Evolutionary conservation across 1,140 invertebrate genomes (phyloP), one percentile per base, ranked within the genome.

Genomic region (Heliconius himera): DNA sequence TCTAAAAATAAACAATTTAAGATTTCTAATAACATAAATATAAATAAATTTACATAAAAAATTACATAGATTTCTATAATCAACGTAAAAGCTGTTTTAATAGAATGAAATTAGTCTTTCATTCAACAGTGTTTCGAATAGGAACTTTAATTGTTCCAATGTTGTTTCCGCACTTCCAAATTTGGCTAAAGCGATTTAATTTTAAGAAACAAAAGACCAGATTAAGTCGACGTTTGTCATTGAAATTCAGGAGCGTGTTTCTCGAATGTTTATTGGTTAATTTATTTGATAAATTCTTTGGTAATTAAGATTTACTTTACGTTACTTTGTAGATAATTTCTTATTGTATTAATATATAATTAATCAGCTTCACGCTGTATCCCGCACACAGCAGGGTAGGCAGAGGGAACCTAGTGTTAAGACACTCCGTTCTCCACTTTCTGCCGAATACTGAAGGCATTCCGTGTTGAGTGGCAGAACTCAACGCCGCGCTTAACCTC

Each of bases 121-220:
- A 78, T 72, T 74, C 73, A 80, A 78, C 71, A 83, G 76, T 74
- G 76, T 78, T 83, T 81, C 82, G 73, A 76, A 79, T 79, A 78
- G 38, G 76, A 78, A 78, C 77, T 78, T 80, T 80, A 83, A 83
- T 83, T 83, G 80, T 78, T 75, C 49, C 41, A 70, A 81, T 83
- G 84, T 87, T 84, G 81, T 82, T 83, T 77, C 82, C 82, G 83
- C 81, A 83, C 86, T 85, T 87, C 84, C 89, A 89, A n/a, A 91
- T 91, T 91, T 86, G 78, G 84, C 85, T 83, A 88, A 89, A 84
- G 86, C 85, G 86, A 89, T 90, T 91, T 88, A 88, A 92, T 91
- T 91, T 89, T 82, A 78, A 75, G 74, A 89, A 89, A 93, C 91
- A 91, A 91, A 89, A 87, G 79, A 51, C 70, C 74, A 76, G 79